These are phyloP conservation scores for Pyrrhosoma nymphula DNA, from an alignment of 2,888 invertebrate species.

Conservation along the genomic window DNA sequence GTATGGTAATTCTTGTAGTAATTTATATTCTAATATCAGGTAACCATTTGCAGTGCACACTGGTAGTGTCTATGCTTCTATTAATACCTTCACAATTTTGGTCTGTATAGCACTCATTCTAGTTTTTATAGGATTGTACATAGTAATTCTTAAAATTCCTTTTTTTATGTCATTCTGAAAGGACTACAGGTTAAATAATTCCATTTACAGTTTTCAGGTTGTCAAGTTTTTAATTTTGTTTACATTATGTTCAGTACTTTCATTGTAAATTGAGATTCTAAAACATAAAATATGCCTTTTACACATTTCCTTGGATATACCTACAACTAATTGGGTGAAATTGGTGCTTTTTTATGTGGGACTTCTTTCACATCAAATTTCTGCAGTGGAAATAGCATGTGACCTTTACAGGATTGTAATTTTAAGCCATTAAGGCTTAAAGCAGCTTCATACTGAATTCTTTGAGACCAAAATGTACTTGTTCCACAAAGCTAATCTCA, in stretches of 20 bases:
- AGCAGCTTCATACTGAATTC: not conserved
- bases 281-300: not conserved
- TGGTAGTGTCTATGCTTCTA: not conserved
- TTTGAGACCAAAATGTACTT: not conserved
- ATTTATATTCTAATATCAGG: not conserved
- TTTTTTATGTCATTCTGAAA: not conserved
- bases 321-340: not conserved
- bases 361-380: not conserved
- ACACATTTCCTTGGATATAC: not conserved
- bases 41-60: not conserved
- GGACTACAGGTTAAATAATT: not conserved
- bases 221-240: not conserved
- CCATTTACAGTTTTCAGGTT: not conserved
- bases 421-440: not conserved
- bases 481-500: slow-evolving; percentile 3
- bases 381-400: not conserved
- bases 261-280: not conserved
- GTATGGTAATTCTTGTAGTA: not conserved
- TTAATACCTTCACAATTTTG: not conserved
- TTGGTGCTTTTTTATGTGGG: not conserved
- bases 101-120: slow-evolving; percentile 44
- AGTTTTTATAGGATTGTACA: not conserved
- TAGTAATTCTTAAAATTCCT: not conserved
- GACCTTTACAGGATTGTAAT: not conserved
- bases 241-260: not conserved